Conservation (phyloP, 2,888 invertebrate species). For the Eupithecia centaureata region DNA sequence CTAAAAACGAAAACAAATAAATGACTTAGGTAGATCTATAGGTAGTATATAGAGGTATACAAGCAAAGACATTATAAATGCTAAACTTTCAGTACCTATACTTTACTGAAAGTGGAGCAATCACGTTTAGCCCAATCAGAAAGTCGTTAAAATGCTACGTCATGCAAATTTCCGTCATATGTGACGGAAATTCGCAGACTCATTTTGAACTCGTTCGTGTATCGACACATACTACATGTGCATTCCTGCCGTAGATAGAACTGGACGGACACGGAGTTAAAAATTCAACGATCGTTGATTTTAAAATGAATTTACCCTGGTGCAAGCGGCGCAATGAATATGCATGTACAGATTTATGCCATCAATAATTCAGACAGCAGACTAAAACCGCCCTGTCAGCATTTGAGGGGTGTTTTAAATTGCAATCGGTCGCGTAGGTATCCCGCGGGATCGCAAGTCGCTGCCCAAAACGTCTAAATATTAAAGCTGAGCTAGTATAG, state of each 20-base stretch:
- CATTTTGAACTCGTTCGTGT: neutral
- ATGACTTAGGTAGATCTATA: too few species aligned
- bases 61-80: neutral
- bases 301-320: neutral
- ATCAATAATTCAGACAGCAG: constrained; percentile 23
- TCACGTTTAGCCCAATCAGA: constrained; percentile 5
- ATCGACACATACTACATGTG: neutral
- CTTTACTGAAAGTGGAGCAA: neutral
- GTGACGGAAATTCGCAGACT: constrained; percentile 6
- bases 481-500: neutral
- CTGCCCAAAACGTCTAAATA: neutral
- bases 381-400: neutral
- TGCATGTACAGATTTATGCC: constrained; percentile 16
- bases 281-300: constrained; percentile 4
- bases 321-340: constrained; percentile 17
- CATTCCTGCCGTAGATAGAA: neutral
- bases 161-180: too few species aligned
- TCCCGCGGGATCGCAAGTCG: neutral
- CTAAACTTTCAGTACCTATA: neutral
- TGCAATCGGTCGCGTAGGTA: neutral
- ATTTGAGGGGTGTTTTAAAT: constrained; percentile 11
- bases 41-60: neutral
- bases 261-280: neutral
- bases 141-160: too few species aligned
- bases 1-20: too few species aligned